These are phyloP conservation scores for Sinopyrophorus schimmeli DNA, from an alignment of 2,888 invertebrate species.

Conservation along the genomic window DNA sequence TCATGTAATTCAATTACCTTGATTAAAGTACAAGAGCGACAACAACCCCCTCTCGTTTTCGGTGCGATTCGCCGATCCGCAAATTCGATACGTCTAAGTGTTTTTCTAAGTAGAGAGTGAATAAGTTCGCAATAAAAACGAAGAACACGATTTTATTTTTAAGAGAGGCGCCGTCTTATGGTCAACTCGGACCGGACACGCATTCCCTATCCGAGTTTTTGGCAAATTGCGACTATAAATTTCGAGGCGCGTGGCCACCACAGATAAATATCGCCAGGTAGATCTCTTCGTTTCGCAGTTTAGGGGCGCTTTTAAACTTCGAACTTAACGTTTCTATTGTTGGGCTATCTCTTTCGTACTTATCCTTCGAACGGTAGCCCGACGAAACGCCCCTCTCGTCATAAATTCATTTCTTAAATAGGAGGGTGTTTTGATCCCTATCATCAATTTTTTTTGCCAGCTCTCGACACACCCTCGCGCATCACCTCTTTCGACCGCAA, in stretches of 20 bases:
- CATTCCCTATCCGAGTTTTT: slow-evolving; percentile 46
- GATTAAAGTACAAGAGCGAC: slow-evolving; percentile 20
- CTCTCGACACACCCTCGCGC: too few relatives aligned
- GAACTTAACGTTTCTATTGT: too few relatives aligned
- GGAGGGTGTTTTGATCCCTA: too few relatives aligned
- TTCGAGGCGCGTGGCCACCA: slow-evolving; percentile 46
- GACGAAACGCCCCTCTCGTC: too few relatives aligned
- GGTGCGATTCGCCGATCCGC: too few relatives aligned
- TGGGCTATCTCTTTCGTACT: too few relatives aligned
- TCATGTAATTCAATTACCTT: slow-evolving; percentile 19
- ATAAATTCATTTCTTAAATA: too few relatives aligned
- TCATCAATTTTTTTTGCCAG: too few relatives aligned
- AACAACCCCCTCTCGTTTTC: slow-evolving; percentile 5
- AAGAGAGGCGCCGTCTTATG: slow-evolving; percentile 35
- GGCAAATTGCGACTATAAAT: slow-evolving; percentile 51
- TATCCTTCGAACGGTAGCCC: too few relatives aligned
- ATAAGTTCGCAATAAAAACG: slow-evolving; percentile 45
- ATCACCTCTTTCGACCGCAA: too few relatives aligned
- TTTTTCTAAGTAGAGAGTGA: slow-evolving; percentile 47
- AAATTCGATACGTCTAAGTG: slow-evolving; percentile 45
- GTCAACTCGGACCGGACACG: slow-evolving; percentile 35
- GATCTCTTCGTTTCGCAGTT: too few relatives aligned
- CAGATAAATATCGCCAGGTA: slow-evolving; percentile 42
- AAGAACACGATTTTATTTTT: slow-evolving; percentile 34
- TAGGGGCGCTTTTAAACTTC: too few relatives aligned